Evolutionary conservation across 2,797 vertebrate genomes (phyloP).

Genomic region (Hoplostethus atlanticus): DNA sequence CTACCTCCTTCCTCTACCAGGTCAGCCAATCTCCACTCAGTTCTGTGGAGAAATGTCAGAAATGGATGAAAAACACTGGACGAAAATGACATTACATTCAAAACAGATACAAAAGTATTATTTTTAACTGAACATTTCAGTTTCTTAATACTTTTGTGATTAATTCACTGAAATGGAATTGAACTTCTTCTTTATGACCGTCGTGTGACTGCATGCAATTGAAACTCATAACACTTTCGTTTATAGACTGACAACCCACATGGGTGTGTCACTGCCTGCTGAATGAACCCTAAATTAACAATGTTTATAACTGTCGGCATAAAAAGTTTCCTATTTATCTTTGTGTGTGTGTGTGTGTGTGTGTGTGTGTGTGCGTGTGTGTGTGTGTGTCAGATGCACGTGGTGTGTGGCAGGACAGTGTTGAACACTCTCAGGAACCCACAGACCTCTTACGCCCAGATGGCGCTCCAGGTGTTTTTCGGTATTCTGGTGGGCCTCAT

Average conservation of each 20-base stretch:
- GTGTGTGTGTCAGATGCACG: slow-evolving; percentile 73
- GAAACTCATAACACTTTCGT: too few species aligned
- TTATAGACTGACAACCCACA: background rate
- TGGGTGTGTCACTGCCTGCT: slow-evolving; percentile 22
- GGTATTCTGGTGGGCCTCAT: slow-evolving; percentile 86
- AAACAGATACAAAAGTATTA: background rate
- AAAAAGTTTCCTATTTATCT: background rate
- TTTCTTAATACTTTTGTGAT: background rate
- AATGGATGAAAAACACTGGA: background rate
- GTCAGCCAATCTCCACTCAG: slow-evolving; percentile 55
- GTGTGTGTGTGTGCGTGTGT: slow-evolving; percentile 20
- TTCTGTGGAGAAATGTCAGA: background rate
- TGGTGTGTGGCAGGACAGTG: slow-evolving; percentile 80
- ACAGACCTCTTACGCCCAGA: slow-evolving; percentile 86
- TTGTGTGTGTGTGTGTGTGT: background rate
- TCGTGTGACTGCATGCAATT: slow-evolving; percentile 24
- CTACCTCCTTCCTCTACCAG: slow-evolving; percentile 85
- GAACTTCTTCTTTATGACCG: slow-evolving; percentile 12
- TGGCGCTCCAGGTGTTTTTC: slow-evolving; percentile 82
- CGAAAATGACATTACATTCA: background rate
- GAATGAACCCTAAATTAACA: slow-evolving; percentile 32
- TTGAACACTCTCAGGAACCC: slow-evolving; percentile 84
- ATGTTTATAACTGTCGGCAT: slow-evolving; percentile 27
- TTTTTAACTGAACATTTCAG: background rate
- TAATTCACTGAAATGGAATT: slow-evolving; percentile 15